These are phyloP conservation scores for Aporophyla nigra DNA, from an alignment of 2,888 invertebrate genomes.

Conservation along the genomic window DNA sequence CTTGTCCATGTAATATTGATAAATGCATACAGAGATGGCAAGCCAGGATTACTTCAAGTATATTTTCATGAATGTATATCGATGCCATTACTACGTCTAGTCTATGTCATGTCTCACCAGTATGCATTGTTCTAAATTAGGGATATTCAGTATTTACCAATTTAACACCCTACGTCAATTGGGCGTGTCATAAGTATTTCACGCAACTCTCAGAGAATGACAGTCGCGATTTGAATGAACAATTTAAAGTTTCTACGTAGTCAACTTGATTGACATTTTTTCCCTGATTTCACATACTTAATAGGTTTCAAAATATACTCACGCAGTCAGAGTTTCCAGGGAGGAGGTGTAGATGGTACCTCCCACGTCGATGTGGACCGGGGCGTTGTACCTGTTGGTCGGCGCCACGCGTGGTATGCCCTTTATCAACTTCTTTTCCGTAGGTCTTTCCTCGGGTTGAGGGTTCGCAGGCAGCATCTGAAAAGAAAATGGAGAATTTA, in stretches of 20 bases:
- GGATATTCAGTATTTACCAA: neutral
- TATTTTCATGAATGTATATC: neutral
- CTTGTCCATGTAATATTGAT: neutral
- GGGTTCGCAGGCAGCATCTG: conserved; percentile 77
- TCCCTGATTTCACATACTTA: neutral
- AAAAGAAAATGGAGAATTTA: neutral
- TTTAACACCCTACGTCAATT: neutral
- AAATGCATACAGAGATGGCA: neutral
- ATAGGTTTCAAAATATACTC: conserved; percentile 80
- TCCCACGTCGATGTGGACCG: conserved; percentile 99
- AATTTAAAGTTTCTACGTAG: neutral
- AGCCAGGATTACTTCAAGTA: neutral
- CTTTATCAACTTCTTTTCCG: conserved; percentile 93
- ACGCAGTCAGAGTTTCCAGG: conserved; percentile 98
- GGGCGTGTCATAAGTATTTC: neutral
- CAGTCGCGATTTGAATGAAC: neutral
- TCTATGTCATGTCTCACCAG: neutral
- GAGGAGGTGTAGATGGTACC: conserved; percentile 99
- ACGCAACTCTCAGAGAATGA: neutral
- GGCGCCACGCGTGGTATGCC: conserved; percentile 98
- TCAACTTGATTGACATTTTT: neutral
- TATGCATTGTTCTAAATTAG: neutral
- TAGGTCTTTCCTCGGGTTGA: conserved; percentile 78
- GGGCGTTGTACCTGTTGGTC: conserved; percentile 97
- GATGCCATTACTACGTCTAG: neutral